Base-by-base conservation (phyloP, 2,888 invertebrate genomes). In the Dryobota labecula region DNA sequence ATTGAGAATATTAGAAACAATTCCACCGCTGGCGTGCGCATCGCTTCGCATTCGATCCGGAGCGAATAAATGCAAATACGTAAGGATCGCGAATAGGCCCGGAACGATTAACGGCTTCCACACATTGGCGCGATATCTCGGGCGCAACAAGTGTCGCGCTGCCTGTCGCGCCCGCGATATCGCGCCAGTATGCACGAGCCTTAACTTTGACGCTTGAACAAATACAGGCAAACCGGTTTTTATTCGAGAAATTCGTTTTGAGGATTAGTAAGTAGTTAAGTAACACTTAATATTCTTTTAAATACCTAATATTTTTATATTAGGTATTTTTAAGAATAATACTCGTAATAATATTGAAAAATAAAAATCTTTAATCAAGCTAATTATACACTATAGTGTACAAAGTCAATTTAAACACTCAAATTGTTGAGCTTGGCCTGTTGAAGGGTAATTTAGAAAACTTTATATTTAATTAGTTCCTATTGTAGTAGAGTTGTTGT, bases 181-280 rank as follows among this genome's bases (percentile, higher is more conserved):
- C n/a, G n/a, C n/a, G n/a, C n/a, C n/a, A n/a, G n/a, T n/a, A n/a
- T n/a, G n/a, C n/a, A n/a, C n/a, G n/a, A n/a, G n/a, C n/a, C n/a
- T n/a, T n/a, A n/a, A n/a, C n/a, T n/a, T 63, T 80, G 66, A 75
- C 67, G 63, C 68, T 62, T 41, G 65, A 56, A 77, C 27, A 68
- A 60, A 67, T 74, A 62, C 56, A 80, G 41, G 33, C 43, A 7
- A 5, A 36, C 27, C n/a, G 3, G 5, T 20, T 38, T 54, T 63
- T 43, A 57, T 63, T 47, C 7, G 18, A 13, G 15, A 11, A 60
- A 45, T 71, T 51, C 2, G 8, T 67, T 57, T 70, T 30, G 36
- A 2, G n/a, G 27, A 43, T 53, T 20, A 6, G 11, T 8, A 62
- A 13, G n/a, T 11, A 6, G 24, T 24, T 24, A 24, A 2, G 24